Evolutionary conservation across 2,888 invertebrate species (phyloP).

Genomic region (Pachymerium ferrugineum): DNA sequence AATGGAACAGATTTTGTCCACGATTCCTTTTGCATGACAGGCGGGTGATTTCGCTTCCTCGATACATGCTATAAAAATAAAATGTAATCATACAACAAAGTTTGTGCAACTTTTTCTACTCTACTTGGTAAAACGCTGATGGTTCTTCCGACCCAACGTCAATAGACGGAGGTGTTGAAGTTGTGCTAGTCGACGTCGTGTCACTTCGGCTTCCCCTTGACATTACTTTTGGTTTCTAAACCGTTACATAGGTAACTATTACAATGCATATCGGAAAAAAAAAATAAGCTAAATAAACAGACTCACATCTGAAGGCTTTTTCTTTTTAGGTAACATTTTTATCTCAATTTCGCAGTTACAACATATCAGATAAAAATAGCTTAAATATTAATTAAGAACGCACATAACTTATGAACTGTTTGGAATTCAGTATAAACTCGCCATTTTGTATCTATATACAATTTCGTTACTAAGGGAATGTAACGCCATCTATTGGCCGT

Average conservation of each 20-base stretch:
- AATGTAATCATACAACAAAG: not conserved
- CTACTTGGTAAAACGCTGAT: not conserved
- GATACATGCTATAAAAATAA: not conserved
- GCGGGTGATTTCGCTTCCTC: constrained; percentile 13
- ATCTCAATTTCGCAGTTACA: not conserved
- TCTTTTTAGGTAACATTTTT: not conserved
- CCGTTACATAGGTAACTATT: not conserved
- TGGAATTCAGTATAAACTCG: too few relatives aligned
- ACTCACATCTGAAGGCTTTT: not conserved
- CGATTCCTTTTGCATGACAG: constrained; percentile 44
- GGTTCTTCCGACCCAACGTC: not conserved
- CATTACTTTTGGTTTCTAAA: not conserved
- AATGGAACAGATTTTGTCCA: constrained; percentile 66
- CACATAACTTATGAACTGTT: too few relatives aligned
- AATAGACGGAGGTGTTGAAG: not conserved
- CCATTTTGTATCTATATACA: too few relatives aligned
- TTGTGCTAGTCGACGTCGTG: not conserved
- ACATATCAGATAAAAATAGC: not conserved
- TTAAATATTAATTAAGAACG: too few relatives aligned
- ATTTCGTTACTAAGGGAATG: too few relatives aligned
- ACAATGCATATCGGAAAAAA: not conserved
- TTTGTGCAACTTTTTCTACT: not conserved
- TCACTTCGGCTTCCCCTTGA: not conserved
- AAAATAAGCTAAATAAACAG: not conserved
- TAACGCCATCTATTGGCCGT: too few relatives aligned